Conservation (phyloP, 2,113 vertebrate species). For the Pimephales promelas region DNA sequence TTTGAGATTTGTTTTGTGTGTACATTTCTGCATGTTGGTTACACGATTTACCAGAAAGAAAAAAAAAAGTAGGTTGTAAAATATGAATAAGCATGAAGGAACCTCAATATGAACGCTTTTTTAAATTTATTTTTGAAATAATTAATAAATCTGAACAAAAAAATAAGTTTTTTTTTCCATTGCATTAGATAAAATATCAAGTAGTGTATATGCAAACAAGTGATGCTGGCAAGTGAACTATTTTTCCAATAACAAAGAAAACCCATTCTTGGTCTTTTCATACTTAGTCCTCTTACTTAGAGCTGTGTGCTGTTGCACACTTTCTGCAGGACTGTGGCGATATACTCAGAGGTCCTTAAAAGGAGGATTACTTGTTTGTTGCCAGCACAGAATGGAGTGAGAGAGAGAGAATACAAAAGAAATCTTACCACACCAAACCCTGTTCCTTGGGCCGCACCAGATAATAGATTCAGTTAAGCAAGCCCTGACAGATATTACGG, state of each 20-base stretch:
- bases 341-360: constrained; percentile 53
- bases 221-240: not conserved
- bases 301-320: not conserved
- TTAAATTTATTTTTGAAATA: too few species aligned
- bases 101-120: too few species aligned
- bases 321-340: constrained; percentile 31
- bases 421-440: constrained; percentile 26
- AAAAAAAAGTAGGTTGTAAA: too few species aligned
- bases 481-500: constrained; percentile 1
- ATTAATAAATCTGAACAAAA: not conserved
- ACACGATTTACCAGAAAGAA: too few species aligned
- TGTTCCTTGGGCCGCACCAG: constrained; percentile 24
- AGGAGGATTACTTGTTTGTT: constrained; percentile 58
- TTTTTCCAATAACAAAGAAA: not conserved
- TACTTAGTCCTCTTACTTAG: not conserved
- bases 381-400: constrained; percentile 51
- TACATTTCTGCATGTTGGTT: too few species aligned
- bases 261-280: not conserved
- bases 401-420: constrained; percentile 15
- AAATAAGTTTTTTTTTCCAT: too few species aligned
- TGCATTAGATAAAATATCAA: not conserved
- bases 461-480: constrained; percentile 41
- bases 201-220: not conserved
- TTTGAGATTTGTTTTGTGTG: too few species aligned
- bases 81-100: too few species aligned